phyloP scores from a whole-genome alignment of 1,140 invertebrate species.

The Hypsibius dujardini region DNA sequence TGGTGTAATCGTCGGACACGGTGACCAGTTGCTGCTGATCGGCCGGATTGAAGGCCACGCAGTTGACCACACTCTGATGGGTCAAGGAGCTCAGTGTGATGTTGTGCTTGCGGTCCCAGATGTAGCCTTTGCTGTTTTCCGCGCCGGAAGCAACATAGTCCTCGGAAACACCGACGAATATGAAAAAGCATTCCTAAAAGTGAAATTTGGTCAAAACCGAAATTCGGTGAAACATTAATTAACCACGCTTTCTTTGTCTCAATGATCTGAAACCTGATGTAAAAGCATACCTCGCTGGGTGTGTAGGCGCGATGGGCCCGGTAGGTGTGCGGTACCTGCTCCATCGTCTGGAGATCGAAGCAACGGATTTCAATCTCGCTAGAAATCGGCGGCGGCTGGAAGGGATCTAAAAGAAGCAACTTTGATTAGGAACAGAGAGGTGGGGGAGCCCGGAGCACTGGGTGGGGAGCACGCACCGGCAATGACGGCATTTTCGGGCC shows the following conservation, averaged over 20 bases:
- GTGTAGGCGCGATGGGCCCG: slow-evolving; percentile 66
- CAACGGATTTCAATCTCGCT: slow-evolving; percentile 78
- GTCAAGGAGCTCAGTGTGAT: slow-evolving; percentile 55
- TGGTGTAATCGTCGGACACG: slow-evolving; percentile 62
- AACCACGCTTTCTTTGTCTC: no score
- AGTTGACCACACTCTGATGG: slow-evolving; percentile 65
- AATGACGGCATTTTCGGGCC: slow-evolving; percentile 60
- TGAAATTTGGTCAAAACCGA: no score
- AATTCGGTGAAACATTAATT: no score
- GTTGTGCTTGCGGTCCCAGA: slow-evolving; percentile 72
- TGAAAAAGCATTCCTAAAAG: slow-evolving; percentile 37
- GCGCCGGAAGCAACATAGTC: slow-evolving; percentile 75
- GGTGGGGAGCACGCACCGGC: slow-evolving; percentile 24
- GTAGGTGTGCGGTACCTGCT: slow-evolving; percentile 45
- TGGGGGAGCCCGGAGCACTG: neutral
- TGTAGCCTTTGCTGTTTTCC: slow-evolving; percentile 63
- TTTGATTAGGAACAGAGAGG: neutral
- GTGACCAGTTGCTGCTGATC: slow-evolving; percentile 66
- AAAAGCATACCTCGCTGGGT: slow-evolving; percentile 64
- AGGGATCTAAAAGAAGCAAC: slow-evolving; percentile 40
- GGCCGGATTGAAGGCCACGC: slow-evolving; percentile 63
- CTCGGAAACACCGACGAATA: slow-evolving; percentile 65
- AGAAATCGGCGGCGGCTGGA: slow-evolving; percentile 67
- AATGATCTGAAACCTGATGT: no score
- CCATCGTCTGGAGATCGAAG: slow-evolving; percentile 58